phyloP scores from a whole-genome alignment of 2,113 vertebrate species.

The Ascaphus truei region DNA sequence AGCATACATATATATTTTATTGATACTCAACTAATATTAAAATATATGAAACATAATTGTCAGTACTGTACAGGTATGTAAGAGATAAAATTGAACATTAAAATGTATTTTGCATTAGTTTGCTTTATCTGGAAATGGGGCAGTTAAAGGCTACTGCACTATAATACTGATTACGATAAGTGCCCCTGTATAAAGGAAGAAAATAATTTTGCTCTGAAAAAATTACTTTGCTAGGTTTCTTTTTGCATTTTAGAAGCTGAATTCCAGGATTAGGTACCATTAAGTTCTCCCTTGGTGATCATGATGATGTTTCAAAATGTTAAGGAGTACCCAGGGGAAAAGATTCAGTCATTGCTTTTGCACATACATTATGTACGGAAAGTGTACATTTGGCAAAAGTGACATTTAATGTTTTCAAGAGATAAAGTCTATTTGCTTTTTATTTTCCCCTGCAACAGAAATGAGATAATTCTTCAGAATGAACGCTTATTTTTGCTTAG shows the following conservation, averaged over 20 bases:
- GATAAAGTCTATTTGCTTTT: constrained; percentile 35
- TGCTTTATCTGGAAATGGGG: constrained; percentile 2
- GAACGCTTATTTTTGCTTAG: constrained; percentile 36
- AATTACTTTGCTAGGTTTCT: constrained; percentile 10
- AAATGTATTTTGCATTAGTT: neutral
- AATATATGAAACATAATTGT: neutral
- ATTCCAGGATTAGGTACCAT: constrained; percentile 33
- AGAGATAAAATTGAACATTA: neutral
- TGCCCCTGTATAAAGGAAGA: constrained; percentile 3
- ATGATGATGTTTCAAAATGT: constrained; percentile 36
- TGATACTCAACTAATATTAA: neutral
- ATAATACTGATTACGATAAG: constrained; percentile 12
- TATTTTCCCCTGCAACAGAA: constrained; percentile 30
- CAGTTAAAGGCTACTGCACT: constrained; percentile 1
- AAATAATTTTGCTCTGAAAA: constrained; percentile 24
- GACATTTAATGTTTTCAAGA: constrained; percentile 37
- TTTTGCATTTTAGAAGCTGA: constrained; percentile 26
- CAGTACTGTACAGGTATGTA: neutral
- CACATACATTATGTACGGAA: constrained; percentile 33
- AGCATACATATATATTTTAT: neutral
- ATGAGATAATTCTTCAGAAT: constrained; percentile 38
- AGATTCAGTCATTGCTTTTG: constrained; percentile 22
- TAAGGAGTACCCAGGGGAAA: constrained; percentile 25
- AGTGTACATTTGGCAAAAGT: constrained; percentile 38
- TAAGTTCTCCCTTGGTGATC: constrained; percentile 31